Evolutionary conservation across 2,888 invertebrate species (phyloP).

Genomic region (Abrostola triplasia): DNA sequence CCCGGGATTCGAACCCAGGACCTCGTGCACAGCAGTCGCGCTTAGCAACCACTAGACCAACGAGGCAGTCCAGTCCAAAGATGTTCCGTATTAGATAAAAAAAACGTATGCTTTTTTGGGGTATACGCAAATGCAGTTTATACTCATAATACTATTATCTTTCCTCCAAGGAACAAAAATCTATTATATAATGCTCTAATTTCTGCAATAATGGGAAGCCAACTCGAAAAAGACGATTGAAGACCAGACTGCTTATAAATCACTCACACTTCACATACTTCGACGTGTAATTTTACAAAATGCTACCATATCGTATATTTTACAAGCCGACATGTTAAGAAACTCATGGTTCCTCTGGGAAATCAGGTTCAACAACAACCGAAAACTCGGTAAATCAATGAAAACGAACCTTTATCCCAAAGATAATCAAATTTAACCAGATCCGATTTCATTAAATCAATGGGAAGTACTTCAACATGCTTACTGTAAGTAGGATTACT

Average conservation of each 20-base stretch:
- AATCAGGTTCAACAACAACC: constrained; percentile 2
- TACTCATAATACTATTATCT: too few relatives aligned
- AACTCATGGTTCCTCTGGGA: not conserved
- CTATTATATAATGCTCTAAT: too few relatives aligned
- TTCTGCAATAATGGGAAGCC: too few relatives aligned
- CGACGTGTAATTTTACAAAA: constrained; percentile 4
- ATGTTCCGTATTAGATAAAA: too few relatives aligned
- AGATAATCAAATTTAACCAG: constrained; percentile 1
- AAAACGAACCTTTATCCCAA: constrained; percentile 1
- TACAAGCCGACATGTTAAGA: not conserved
- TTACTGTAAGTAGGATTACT: not conserved
- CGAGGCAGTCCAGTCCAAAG: too few relatives aligned
- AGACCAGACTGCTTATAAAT: not conserved
- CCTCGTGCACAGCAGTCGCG: too few relatives aligned
- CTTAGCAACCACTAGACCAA: too few relatives aligned
- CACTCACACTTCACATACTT: constrained; percentile 1
- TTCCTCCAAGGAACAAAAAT: too few relatives aligned
- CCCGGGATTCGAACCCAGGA: too few relatives aligned
- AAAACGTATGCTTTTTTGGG: too few relatives aligned
- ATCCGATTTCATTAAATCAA: not conserved
- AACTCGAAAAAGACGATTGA: not conserved
- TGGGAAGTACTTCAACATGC: not conserved
- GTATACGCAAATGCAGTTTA: too few relatives aligned
- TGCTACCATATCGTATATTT: constrained; percentile 2
- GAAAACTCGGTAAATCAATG: constrained; percentile 5